Base-by-base conservation (phyloP, 1,140 invertebrate genomes). In the Eumaeus atala region DNA sequence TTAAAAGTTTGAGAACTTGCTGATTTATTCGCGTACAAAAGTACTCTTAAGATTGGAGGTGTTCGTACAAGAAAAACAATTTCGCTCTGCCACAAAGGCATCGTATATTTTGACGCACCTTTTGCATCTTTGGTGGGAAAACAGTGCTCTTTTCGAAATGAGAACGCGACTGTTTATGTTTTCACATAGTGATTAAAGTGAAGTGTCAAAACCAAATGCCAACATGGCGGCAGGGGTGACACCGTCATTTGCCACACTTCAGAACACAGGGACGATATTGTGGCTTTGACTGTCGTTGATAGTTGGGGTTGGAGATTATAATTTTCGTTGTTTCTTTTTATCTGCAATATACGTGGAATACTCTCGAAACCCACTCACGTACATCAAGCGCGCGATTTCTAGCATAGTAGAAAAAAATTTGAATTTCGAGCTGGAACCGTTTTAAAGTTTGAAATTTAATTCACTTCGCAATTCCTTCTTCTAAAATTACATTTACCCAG, bases 121-220 rank as follows among this genome's bases (percentile, higher is more conserved):
- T 62, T 70, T 49, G 59, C 59, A 40, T 40, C 38, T 67, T 66
- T 66, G 62, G 62, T 66, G 21, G 70, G 64, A 60, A 61, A 73
- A 75, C 66, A 64, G 57, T 79, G 78, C 78, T 86, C 80, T 84
- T 76, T 81, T 83, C 71, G 71, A 75, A 77, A 86, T 83, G 77
- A 84, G 68, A 83, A 79, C 69, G 64, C 67, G 67, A 73, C 72
- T 84, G 79, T 82, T 77, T 82, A 79, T 79, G 74, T 86, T 86
- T 83, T 77, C 74, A 74, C 73, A 75, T 77, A 73, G 81, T 83
- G 79, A 84, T 84, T 84, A 83, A 82, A 83, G 77, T 78, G 83
- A 81, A 83, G 80, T 86, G 80, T 83, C 79, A 82, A 84, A 84
- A 83, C 79, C 83, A 86, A 84, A 86, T 80, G 70, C 68, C 57